Base-by-base conservation (phyloP, 2,888 invertebrate genomes). In the Platycheirus rosarum region DNA sequence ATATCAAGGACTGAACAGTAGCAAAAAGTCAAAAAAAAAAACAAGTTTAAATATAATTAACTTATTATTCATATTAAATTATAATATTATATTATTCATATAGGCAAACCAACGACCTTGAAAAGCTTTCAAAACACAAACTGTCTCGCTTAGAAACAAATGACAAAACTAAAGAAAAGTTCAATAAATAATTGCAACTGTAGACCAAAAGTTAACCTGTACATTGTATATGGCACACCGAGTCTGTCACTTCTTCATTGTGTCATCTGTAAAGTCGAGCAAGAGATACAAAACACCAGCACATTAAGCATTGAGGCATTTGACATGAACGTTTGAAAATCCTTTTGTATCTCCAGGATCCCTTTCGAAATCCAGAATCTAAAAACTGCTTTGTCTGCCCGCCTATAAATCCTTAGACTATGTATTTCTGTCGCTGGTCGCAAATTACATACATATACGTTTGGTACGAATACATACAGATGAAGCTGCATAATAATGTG, bases 251-350 rank as follows among this genome's bases (percentile, higher is more conserved):
- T 32, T 20, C 7, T 55, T 16, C 13, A 20, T 5, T n/a, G 37
- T 5, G 14, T 13, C 48, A 32, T 16, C 32, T 32, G 13, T 13
- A 23, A 35, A 26, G 0, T 14, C 5, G 48, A n/a, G 20, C 23
- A 49, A 42, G 26, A 35, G 40, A 42, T 37, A 62, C 65, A 66
- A 68, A 73, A 62, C 46, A 51, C 46, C 3, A 53, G 13, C 9
- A 18, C 42, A 76, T 70, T 66, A 66, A 66, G 46, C 78, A 73
- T 66, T 68, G 71, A 76, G 65, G 44, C 51, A 78, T 73, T 62
- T 71, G 66, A 71, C 77, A 71, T 78, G 78, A 73, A 73, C 73
- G 73, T 68, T 78, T 68, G 66, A 44, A 78, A 78, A 78, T 78
- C 73, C 73, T 73, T 73, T 73, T 78, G 73, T 68, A 68, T 78